A percentile compares a stretch with the other conserved stretches of the same genome.
These are phyloP conservation scores for Phaethon lepturus DNA, from an alignment of 2,113 vertebrate species.

Conservation along the genomic window DNA sequence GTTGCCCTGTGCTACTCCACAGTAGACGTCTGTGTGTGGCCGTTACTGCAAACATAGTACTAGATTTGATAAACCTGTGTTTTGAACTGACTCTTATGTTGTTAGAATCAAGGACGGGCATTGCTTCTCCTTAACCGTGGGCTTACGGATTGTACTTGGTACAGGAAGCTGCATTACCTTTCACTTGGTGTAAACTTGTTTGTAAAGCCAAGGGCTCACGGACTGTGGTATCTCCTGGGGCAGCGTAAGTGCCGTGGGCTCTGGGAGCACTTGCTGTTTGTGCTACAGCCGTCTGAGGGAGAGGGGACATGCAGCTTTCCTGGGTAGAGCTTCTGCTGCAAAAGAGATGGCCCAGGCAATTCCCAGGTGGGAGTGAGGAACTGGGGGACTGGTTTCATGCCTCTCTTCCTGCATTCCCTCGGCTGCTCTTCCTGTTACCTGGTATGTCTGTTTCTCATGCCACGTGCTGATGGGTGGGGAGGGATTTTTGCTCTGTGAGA, in stretches of 20 bases:
- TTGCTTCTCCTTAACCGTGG: neutral
- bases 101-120: neutral
- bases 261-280: neutral
- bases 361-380: neutral
- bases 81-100: neutral
- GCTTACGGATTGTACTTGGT: neutral
- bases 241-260: neutral
- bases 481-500: neutral
- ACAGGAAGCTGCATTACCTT: neutral
- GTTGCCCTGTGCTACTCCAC: rapidly evolving
- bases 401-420: neutral
- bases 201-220: neutral
- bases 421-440: neutral
- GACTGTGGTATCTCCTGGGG: rapidly evolving
- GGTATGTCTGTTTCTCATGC: neutral
- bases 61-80: neutral
- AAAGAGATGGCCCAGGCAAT: neutral
- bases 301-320: neutral
- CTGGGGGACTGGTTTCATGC: neutral
- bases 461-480: neutral
- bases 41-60: neutral
- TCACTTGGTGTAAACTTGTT: neutral
- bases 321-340: neutral
- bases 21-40: neutral
- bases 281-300: neutral